Evolutionary conservation across 2,888 invertebrate genomes (phyloP).

Genomic region (Brachyptera putata): DNA sequence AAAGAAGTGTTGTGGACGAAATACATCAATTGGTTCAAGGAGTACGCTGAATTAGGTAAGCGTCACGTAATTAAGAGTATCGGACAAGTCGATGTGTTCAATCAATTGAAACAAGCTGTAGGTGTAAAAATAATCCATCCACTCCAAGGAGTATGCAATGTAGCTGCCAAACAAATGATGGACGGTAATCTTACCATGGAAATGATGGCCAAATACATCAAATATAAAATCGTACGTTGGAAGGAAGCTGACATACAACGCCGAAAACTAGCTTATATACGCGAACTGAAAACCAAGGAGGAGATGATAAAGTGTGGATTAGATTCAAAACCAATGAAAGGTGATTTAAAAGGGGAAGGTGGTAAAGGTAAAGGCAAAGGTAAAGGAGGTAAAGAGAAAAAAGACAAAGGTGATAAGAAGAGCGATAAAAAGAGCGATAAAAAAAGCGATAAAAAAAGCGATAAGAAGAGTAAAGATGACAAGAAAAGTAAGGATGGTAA

Average conservation of each 20-base stretch:
- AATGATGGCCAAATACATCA: constrained; percentile 7
- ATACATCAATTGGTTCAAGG: background rate
- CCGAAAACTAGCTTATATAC: background rate
- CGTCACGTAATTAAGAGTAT: background rate
- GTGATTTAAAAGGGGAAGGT: background rate
- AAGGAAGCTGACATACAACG: background rate
- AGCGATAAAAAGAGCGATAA: background rate
- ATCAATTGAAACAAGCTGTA: background rate
- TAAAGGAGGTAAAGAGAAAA: background rate
- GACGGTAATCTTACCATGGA: background rate
- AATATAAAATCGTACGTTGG: background rate
- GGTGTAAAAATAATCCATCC: constrained; percentile 1
- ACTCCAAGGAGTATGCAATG: constrained; percentile 8
- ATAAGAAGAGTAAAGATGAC: background rate
- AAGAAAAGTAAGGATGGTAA: background rate
- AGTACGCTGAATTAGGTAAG: background rate
- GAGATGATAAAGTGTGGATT: background rate
- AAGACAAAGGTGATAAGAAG: background rate
- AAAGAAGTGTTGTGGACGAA: background rate
- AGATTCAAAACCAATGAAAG: background rate
- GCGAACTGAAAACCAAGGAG: background rate
- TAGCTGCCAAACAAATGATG: background rate
- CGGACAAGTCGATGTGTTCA: background rate
- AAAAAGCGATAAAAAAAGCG: background rate
- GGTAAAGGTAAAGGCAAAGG: background rate